A percentile compares a stretch with the other conserved stretches of the same genome.
phyloP scores from a whole-genome alignment of 2,888 invertebrate genomes.

The Caenorhabditis macrosperma region DNA sequence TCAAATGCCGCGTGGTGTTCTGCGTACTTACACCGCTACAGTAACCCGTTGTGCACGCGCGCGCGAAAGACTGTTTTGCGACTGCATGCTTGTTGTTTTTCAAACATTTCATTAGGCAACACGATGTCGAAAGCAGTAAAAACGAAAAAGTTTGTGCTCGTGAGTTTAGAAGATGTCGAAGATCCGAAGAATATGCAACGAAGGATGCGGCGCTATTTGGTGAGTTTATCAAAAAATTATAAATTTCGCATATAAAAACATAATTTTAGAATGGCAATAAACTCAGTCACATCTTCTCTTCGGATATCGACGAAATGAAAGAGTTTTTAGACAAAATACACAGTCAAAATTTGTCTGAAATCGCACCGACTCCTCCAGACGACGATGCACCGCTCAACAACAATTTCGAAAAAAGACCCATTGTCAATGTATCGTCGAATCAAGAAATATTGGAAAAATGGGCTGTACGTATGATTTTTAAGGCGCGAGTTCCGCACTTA shows the following conservation, averaged over 20 bases:
- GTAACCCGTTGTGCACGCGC: background rate
- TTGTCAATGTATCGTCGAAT: conserved; percentile 1
- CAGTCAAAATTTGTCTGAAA: background rate
- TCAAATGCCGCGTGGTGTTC: background rate
- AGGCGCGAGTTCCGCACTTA: background rate
- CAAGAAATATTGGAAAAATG: conserved; percentile 53
- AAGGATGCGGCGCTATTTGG: conserved; percentile 48
- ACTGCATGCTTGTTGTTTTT: background rate
- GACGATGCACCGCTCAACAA: background rate
- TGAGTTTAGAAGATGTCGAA: conserved; percentile 14
- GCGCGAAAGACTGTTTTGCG: background rate
- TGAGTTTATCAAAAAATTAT: background rate
- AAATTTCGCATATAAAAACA: background rate
- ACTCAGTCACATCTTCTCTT: conserved; percentile 10
- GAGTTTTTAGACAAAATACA: conserved; percentile 18
- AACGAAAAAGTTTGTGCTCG: conserved; percentile 14
- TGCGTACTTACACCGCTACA: background rate
- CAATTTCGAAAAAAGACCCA: background rate
- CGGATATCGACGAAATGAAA: conserved; percentile 23
- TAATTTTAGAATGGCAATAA: conserved; percentile 19
- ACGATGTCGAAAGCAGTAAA: conserved; percentile 16
- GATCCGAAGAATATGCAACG: background rate
- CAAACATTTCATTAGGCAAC: background rate
- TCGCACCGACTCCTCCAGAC: too few relatives aligned
- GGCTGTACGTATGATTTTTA: conserved; percentile 19